phyloP scores from a whole-genome alignment of 37 sponge, comb jelly and placozoan species.

The Bolinopsis microptera region DNA sequence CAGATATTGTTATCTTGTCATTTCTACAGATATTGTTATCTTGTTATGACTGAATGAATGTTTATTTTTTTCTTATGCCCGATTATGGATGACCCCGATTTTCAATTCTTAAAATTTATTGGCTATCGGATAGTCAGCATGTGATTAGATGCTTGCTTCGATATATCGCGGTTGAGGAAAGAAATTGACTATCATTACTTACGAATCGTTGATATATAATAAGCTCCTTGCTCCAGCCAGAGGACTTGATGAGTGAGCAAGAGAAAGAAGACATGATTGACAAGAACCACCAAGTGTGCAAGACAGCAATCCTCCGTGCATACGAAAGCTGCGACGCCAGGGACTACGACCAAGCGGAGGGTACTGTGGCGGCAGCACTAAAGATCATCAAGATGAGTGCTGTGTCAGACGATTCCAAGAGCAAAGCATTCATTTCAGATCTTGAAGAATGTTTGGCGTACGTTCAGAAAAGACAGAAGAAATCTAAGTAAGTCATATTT shows the following conservation, averaged over 20 bases:
- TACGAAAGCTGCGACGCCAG: constrained; percentile 55
- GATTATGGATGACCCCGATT: too few relatives aligned
- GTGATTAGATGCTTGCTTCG: too few relatives aligned
- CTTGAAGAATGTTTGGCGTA: constrained; percentile 60
- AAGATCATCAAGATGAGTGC: constrained; percentile 65
- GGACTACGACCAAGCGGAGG: constrained; percentile 22
- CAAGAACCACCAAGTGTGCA: constrained; percentile 65
- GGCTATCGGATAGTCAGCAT: too few relatives aligned
- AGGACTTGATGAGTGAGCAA: constrained; percentile 9
- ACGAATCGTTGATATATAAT: too few relatives aligned
- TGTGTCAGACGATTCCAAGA: constrained; percentile 39
- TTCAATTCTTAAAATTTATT: too few relatives aligned
- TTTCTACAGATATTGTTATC: too few relatives aligned
- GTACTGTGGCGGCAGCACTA: constrained; percentile 54
- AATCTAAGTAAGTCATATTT: neutral
- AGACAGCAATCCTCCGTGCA: constrained; percentile 47
- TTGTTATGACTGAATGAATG: too few relatives aligned
- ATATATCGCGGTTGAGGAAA: too few relatives aligned
- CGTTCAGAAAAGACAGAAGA: constrained; percentile 57
- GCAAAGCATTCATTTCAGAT: constrained; percentile 20
- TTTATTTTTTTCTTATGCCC: too few relatives aligned
- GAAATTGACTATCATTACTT: too few relatives aligned
- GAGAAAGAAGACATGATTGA: constrained; percentile 50
- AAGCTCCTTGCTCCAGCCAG: neutral
- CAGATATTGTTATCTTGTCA: too few relatives aligned